phyloP scores from a whole-genome alignment of 2,797 vertebrate genomes.

The Streptopelia turtur region DNA sequence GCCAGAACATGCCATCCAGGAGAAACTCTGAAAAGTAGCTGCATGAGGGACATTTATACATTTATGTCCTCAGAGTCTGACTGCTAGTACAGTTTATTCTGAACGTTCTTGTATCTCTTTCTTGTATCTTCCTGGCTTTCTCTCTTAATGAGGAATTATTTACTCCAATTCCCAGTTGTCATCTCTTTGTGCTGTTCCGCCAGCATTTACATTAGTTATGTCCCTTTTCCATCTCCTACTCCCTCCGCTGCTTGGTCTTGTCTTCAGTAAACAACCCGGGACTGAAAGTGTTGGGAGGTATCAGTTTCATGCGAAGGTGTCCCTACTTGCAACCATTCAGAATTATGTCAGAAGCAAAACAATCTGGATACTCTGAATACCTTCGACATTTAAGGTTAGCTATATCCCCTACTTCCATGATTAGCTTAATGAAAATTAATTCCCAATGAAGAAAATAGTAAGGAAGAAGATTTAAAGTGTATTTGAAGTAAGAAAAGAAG shows the following conservation, averaged over 20 bases:
- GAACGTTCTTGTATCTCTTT: background rate
- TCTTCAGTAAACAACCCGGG: background rate
- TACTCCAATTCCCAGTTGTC: background rate
- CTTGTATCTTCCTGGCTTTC: background rate
- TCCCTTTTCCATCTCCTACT: background rate
- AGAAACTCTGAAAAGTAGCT: background rate
- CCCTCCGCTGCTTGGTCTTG: background rate
- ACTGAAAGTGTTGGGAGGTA: background rate
- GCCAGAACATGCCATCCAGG: background rate
- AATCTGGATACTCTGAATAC: background rate
- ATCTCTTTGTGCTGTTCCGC: background rate
- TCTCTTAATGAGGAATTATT: background rate
- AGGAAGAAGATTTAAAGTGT: background rate
- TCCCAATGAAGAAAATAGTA: background rate
- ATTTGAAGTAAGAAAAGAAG: background rate
- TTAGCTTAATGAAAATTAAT: background rate
- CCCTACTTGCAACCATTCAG: background rate
- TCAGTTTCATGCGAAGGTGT: background rate
- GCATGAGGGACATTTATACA: fast-evolving
- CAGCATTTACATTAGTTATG: background rate
- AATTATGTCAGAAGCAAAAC: background rate
- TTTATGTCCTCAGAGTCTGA: background rate
- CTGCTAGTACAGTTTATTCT: background rate
- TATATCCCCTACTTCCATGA: background rate
- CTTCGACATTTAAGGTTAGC: background rate